These are phyloP conservation scores for Tetranychus piercei DNA, from an alignment of 2,888 invertebrate genomes.

Conservation along the genomic window DNA sequence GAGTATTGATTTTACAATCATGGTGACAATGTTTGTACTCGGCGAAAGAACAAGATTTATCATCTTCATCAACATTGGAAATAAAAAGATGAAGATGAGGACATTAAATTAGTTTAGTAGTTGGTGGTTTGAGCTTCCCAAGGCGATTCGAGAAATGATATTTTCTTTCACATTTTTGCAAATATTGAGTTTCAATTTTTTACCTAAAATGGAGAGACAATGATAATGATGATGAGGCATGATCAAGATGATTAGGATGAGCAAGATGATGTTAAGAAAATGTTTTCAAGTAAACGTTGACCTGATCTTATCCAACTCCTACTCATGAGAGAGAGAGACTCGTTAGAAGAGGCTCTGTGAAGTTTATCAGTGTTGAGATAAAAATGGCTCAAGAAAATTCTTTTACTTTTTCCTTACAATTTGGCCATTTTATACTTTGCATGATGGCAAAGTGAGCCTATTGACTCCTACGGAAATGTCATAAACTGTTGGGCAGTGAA, in stretches of 20 bases:
- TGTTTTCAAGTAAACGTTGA: background rate
- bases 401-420: background rate
- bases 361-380: too few relatives aligned
- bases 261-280: background rate
- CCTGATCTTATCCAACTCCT: too few relatives aligned
- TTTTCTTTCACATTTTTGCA: background rate
- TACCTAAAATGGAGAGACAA: background rate
- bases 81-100: background rate
- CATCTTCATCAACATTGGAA: background rate
- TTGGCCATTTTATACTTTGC: background rate
- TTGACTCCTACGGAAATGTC: background rate
- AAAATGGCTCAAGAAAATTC: background rate
- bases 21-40: background rate
- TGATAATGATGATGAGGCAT: background rate
- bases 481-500: background rate
- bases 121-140: too few relatives aligned
- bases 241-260: background rate
- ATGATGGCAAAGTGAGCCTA: background rate
- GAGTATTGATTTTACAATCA: background rate
- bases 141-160: too few relatives aligned
- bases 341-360: too few relatives aligned
- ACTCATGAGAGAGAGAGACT: too few relatives aligned
- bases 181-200: background rate
- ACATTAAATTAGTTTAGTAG: too few relatives aligned
- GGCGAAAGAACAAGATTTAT: background rate